Evolutionary conservation across 2,797 vertebrate species (phyloP).

Genomic region (Malurus leucopterus): DNA sequence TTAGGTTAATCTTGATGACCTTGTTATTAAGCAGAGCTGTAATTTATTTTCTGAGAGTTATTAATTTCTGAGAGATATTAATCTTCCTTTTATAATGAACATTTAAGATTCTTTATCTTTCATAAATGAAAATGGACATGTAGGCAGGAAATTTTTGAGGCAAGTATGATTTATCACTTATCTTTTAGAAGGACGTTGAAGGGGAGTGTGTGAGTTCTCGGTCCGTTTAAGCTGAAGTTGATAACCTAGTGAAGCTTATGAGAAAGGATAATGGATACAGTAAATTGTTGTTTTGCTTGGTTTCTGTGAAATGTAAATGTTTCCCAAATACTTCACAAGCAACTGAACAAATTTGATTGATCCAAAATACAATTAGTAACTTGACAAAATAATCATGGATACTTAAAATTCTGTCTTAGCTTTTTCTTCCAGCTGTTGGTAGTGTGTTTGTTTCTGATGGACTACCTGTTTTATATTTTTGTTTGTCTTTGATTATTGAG

Average conservation of each 20-base stretch:
- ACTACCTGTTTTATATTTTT: background rate
- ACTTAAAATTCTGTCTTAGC: background rate
- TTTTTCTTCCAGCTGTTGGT: background rate
- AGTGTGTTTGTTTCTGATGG: background rate
- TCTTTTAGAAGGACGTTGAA: background rate
- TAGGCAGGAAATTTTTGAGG: background rate
- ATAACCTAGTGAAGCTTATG: background rate
- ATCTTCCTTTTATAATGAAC: constrained; percentile 5
- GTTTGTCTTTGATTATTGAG: background rate
- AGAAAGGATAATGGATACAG: background rate
- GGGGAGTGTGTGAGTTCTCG: background rate
- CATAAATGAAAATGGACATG: background rate
- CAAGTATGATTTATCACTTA: background rate
- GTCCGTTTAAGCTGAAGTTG: background rate
- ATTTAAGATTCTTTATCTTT: constrained; percentile 8
- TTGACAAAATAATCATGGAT: background rate
- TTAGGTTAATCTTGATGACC: background rate
- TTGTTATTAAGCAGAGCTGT: background rate
- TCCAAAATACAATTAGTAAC: background rate
- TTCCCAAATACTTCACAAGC: background rate
- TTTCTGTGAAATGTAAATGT: background rate
- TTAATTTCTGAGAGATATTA: background rate
- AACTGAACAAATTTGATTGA: background rate
- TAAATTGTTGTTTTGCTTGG: background rate
- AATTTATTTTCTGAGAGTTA: background rate